Base-by-base conservation (phyloP, 2,113 vertebrate species). In the Chaetops frenatus region DNA sequence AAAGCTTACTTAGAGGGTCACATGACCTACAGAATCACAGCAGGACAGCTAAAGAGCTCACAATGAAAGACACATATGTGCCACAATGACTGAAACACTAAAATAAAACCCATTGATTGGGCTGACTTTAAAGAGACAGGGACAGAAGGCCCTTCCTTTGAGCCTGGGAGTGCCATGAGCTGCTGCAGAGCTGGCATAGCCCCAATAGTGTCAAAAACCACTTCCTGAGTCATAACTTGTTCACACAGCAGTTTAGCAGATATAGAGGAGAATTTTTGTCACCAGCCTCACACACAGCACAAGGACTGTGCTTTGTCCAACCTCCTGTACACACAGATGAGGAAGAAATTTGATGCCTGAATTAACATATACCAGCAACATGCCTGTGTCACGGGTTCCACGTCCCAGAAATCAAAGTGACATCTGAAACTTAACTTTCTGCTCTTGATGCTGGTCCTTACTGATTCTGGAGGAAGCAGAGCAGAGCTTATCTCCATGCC, bases 201-300 rank as follows among this genome's bases (percentile, higher is more conserved):
- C 9, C 20, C 25, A 3, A 3, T 64, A 51, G 9, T 6, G 42
- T 38, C 22, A 82, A 58, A 86, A 87, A 35, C 0, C 35, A 28
- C 36, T 31, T n/a, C 6, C 28, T 19, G 20, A 50, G 15, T 27
- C 19, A 4, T 17, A 38, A 1, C 15, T 17, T 2, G 1, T 11
- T 79, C 57, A 74, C 47, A 24, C 23, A 67, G 36, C 0, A 2
- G n/a, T 38, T 91, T 12, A 62, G 42, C 20, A 33, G 15, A 29
- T 33, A 60, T 1, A 40, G 27, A 0, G 1, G 72, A 66, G 24
- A 56, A 56, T n/a, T 84, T 66, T 38, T 84, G 42, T 12, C 17
- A 47, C 40, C 1, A 88, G 44, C 25, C 35, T 47, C 78, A 85
- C 15, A 51, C 15, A 61, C 31, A 61, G 12, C 0, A 2, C 29